Percentiles rank a stretch among this genome's conserved stretches.
These are phyloP conservation scores for Seira musarum DNA, from an alignment of 2,888 invertebrate genomes.

Conservation along the genomic window DNA sequence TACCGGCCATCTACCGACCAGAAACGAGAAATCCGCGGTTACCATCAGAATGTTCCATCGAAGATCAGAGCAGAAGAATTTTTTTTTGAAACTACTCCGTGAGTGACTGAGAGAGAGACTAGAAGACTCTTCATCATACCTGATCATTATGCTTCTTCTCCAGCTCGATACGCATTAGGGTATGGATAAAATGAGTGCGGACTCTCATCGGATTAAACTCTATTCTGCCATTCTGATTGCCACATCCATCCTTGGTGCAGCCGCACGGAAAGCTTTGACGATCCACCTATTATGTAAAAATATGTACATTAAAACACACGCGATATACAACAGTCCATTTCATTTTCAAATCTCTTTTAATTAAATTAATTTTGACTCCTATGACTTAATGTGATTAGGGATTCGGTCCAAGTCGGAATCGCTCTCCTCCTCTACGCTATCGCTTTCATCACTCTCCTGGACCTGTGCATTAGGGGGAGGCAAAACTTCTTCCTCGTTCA, in stretches of 20 bases:
- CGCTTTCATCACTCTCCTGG: conserved; percentile 79
- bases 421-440: conserved; percentile 80
- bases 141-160: conserved; percentile 80
- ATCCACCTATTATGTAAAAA: conserved; percentile 79
- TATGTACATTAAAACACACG: conserved; percentile 1
- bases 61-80: conserved; percentile 48
- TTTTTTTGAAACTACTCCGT: conserved; percentile 51
- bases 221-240: conserved; percentile 91
- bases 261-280: conserved; percentile 97
- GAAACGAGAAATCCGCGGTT: conserved; percentile 53
- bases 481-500: conserved; percentile 51
- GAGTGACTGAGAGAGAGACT: conserved; percentile 53
- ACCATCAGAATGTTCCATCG: conserved; percentile 59
- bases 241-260: conserved; percentile 94
- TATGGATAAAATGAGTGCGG: conserved; percentile 96
- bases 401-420: conserved; percentile 78
- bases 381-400: too few species aligned
- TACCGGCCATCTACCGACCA: conserved; percentile 50
- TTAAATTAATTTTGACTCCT: too few species aligned
- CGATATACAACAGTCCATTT: neutral
- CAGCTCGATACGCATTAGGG: conserved; percentile 91
- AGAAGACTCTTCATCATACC: conserved; percentile 63
- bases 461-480: conserved; percentile 72
- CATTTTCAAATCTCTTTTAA: too few species aligned
- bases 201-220: conserved; percentile 86